Base-by-base conservation (phyloP, 2,113 vertebrate species). In the Accipiter cooperii region DNA sequence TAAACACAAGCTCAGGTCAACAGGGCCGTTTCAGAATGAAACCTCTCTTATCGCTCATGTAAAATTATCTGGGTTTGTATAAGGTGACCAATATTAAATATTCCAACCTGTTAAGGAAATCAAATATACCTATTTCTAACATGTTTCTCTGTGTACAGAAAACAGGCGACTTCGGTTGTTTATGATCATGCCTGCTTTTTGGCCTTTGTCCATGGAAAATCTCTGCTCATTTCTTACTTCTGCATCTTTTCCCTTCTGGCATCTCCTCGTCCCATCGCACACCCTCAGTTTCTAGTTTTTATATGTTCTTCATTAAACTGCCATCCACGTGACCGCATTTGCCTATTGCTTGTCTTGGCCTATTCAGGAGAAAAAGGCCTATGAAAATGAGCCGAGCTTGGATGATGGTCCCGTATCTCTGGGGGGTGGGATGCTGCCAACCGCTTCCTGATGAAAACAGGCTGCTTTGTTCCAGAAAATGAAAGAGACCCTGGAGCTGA, bases 331-430 rank as follows among this genome's bases (percentile, higher is more conserved):
- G 96, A 94, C 84, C 0, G 22, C 84, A 65, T 95, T 95, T 90
- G 89, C 96, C 81, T 78, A 38, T 75, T 91, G 64, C 87, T 93
- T 87, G 57, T 78, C 70, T 93, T 87, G 52, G 77, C 69, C 89
- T 83, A 94, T 95, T 96, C 91, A 96, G 65, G 65, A 94, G 94
- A 83, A 94, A 91, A 93, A 89, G 44, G 87, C 87, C 74, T 68
- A 15, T 87, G 91, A 95, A 92, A 96, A 91, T 3, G 44, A 93
- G 91, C 81, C 1, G 1, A 63, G 64, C 82, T 96, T 95, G 89
- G 96, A 96, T 92, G 94, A 95, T 78, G 80, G 65, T 95, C 64
- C 84, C 1, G n/a, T 93, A 85, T 93, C 88, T 94, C 79, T 51
- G 75, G 70, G 68, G 31, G 26, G 83, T 79, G 76, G 36, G 89